Conservation (phyloP, 2,797 vertebrate species). For the Xerus rutilus region DNA sequence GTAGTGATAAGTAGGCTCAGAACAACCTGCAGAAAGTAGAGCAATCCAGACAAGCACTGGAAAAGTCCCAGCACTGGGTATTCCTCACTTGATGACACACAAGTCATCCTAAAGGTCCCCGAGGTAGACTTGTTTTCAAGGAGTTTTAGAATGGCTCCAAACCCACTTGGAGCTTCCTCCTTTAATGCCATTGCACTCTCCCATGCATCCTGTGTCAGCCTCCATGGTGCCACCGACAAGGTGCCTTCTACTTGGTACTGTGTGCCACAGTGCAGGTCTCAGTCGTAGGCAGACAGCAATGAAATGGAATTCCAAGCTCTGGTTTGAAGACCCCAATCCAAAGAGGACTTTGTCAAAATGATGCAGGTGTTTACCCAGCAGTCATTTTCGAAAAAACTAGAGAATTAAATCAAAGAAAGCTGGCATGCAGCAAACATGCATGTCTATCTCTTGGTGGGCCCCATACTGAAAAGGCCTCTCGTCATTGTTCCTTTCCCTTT, state of each 20-base stretch:
- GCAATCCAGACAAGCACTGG: conserved; percentile 38
- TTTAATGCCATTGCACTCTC: conserved; percentile 62
- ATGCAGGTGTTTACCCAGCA: conserved; percentile 53
- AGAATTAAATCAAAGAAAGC: conserved; percentile 36
- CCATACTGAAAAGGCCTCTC: background rate
- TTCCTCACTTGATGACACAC: conserved; percentile 48
- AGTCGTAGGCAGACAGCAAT: conserved; percentile 3
- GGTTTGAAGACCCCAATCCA: conserved; percentile 20
- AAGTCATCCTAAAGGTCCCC: conserved; percentile 61
- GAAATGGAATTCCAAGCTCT: conserved; percentile 2
- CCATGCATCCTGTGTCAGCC: background rate
- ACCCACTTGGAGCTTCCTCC: conserved; percentile 48
- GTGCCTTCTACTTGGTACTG: background rate
- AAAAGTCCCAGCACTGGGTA: conserved; percentile 37
- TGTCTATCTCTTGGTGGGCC: conserved; percentile 9
- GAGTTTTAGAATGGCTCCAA: conserved; percentile 69
- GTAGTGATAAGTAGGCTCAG: conserved; percentile 43
- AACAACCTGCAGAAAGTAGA: conserved; percentile 40
- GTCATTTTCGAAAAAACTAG: conserved; percentile 37
- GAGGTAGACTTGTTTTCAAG: conserved; percentile 83
- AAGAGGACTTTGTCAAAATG: conserved; percentile 58
- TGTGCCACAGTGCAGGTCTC: background rate
- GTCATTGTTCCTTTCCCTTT: conserved; percentile 34
- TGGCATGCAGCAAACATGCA: conserved; percentile 61
- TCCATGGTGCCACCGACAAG: background rate